Base-by-base conservation (phyloP, 2,888 invertebrate genomes). In the Stenodera caucasica region DNA sequence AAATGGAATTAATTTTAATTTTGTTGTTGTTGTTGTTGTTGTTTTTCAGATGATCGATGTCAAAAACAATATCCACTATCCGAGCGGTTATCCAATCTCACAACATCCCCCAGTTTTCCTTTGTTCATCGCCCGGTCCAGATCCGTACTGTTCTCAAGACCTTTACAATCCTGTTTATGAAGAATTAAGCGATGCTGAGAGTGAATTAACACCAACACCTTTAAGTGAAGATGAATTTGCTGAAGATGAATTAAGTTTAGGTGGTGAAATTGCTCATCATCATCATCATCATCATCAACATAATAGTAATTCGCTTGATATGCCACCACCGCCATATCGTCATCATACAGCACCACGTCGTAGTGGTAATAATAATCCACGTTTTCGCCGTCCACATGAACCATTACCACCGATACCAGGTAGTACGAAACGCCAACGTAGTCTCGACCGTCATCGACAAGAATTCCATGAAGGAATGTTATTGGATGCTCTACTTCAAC, bases 151-250 rank as follows among this genome's bases (percentile, higher is more conserved):
- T 69, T 84, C 85, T 57, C 85, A 86, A 75, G 86, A 86, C 73
- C 82, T 88, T 75, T 85, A 88, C 73, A 92, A 92, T 72, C 92
- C 92, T 55, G 89, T 92, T 23, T 92, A 92, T 80, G 92, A 92
- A 81, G 92, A 92, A 76, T 83, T 93, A 49, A 87, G 87, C 66
- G 88, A 88, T 74, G 85, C 84, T 55, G 85, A 88, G 69, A 84
- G 83, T 60, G 85, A 85, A 66, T 66, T 80, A 37, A 78, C 76
- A 26, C 83, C 84, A 1, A 88, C 87, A 11, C 83, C 87, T 35
- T 88, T 88, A 74, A 91, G 91, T 75, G 92, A 92, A 75, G 92
- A 92, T 73, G 92, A 92, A 74, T 92, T 92, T 75, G 92, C 92
- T 53, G 92, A 92, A 80, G 92, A 92, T 76, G 92, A 92, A 75